These are phyloP conservation scores for Neogobius melanostomus DNA, from an alignment of 2,113 vertebrate species.

Conservation along the genomic window DNA sequence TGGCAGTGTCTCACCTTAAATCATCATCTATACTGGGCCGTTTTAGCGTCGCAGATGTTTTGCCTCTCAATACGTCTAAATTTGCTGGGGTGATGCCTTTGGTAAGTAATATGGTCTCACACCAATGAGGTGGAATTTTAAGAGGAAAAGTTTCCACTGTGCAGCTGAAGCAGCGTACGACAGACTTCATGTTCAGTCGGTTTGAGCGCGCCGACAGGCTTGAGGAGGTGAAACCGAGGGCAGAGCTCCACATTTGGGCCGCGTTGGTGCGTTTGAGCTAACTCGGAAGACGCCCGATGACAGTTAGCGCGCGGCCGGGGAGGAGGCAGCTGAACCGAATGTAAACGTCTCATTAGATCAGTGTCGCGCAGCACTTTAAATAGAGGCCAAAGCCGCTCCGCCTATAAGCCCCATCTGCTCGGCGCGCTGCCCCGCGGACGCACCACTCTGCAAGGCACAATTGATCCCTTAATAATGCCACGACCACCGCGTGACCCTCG, in stretches of 20 bases:
- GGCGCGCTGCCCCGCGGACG: conserved; percentile 52
- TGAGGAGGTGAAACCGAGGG: neutral
- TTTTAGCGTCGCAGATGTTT: too few species aligned
- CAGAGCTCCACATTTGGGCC: neutral
- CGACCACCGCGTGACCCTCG: conserved; percentile 68
- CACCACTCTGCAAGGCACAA: conserved; percentile 72
- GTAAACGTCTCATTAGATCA: conserved; percentile 72
- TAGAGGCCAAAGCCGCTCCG: conserved; percentile 68
- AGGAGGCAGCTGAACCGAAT: conserved; percentile 55
- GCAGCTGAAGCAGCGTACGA: neutral
- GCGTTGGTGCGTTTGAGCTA: neutral
- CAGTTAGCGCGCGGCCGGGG: conserved; percentile 24
- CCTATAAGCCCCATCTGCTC: conserved; percentile 72
- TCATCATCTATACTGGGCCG: too few species aligned
- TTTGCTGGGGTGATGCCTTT: too few species aligned
- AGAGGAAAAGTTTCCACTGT: too few species aligned
- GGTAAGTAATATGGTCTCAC: too few species aligned
- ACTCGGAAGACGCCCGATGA: conserved; percentile 19
- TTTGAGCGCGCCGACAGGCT: neutral
- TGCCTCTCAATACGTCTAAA: too few species aligned
- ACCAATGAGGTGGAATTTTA: too few species aligned
- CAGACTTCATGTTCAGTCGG: neutral
- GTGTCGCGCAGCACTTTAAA: conserved; percentile 72
- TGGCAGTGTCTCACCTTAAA: too few species aligned
- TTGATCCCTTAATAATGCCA: conserved; percentile 81